phyloP scores from a whole-genome alignment of 2,888 invertebrate species.

The Autographa pulchrina region DNA sequence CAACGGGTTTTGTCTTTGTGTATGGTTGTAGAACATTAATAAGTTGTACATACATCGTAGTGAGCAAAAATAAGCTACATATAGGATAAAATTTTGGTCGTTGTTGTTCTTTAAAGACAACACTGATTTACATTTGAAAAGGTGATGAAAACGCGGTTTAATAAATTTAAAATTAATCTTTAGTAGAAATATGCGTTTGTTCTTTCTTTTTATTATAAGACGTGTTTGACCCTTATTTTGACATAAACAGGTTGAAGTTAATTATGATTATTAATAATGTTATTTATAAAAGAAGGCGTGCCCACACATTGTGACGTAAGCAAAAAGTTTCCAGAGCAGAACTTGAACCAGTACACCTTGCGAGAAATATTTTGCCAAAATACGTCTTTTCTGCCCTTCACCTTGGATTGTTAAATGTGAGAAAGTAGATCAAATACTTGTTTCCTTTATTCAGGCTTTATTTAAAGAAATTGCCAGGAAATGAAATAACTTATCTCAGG shows the following conservation, averaged over 20 bases:
- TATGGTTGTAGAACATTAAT: background rate
- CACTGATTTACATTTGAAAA: no score
- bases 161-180: no score
- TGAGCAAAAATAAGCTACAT: no score
- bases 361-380: background rate
- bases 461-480: background rate
- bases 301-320: slow-evolving; percentile 4
- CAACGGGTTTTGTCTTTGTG: background rate
- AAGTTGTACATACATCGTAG: no score
- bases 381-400: slow-evolving; percentile 1
- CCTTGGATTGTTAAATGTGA: background rate
- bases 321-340: slow-evolving; percentile 1
- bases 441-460: background rate
- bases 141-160: no score
- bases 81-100: no score
- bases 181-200: no score
- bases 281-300: slow-evolving; percentile 1
- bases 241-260: no score
- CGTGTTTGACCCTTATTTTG: no score
- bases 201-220: no score
- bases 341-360: background rate
- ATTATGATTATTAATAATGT: background rate
- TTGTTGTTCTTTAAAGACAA: no score
- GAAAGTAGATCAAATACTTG: background rate
- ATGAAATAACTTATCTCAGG: background rate